A percentile compares a stretch with the other conserved stretches of the same genome.
These are phyloP conservation scores for Limanda limanda DNA, from an alignment of 2,113 vertebrate species.

Conservation along the genomic window DNA sequence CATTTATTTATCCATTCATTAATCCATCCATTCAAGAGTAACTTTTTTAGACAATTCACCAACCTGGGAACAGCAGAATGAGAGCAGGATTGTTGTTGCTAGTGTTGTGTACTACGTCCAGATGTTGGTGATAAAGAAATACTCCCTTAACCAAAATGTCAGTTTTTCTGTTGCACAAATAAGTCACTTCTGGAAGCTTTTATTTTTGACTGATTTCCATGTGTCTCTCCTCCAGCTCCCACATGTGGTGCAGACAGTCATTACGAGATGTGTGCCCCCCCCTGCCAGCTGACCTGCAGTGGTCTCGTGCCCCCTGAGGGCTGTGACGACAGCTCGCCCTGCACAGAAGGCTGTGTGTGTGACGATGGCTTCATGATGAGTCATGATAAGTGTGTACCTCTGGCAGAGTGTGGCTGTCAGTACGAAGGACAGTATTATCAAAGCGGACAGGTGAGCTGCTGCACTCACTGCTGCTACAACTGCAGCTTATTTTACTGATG, in stretches of 20 bases:
- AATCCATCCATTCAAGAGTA: no score
- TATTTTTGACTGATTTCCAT: not conserved
- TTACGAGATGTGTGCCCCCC: slow-evolving; percentile 22
- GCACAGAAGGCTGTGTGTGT: slow-evolving; percentile 44
- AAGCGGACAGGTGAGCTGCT: not conserved
- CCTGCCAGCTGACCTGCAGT: slow-evolving; percentile 43
- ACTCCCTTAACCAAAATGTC: no score
- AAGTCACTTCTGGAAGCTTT: not conserved
- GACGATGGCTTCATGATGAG: slow-evolving; percentile 36
- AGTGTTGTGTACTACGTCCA: no score
- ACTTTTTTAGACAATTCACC: no score
- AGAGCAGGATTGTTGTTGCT: no score
- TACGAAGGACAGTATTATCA: slow-evolving; percentile 32
- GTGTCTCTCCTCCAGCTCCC: slow-evolving; percentile 6
- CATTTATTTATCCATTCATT: not conserved
- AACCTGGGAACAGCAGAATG: no score
- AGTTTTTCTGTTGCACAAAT: not conserved
- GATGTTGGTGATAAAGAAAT: no score
- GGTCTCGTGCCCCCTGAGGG: not conserved
- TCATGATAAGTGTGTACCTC: slow-evolving; percentile 38
- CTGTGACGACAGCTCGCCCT: slow-evolving; percentile 11
- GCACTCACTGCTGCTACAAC: not conserved
- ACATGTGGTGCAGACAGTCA: slow-evolving; percentile 37
- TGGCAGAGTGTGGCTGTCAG: slow-evolving; percentile 43
- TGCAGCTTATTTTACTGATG: not conserved